Evolutionary conservation across 1,140 invertebrate species (phyloP), one percentile per base, ranked within the genome.

Genomic region (Proctacanthus coquilletti): DNA sequence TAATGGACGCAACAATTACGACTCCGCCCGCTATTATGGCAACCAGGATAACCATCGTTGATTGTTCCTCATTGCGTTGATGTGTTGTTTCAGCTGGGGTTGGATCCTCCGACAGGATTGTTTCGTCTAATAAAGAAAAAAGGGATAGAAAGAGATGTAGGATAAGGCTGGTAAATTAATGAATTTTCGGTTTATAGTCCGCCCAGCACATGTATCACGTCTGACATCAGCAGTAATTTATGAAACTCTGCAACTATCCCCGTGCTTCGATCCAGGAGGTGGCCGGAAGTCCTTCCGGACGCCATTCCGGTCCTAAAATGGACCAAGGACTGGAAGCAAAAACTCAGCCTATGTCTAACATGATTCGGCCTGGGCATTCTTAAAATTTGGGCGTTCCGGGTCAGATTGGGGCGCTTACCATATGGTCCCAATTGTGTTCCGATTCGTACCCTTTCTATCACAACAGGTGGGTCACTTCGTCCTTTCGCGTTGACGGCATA

Each of bases 401-500:
- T 18, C n/a, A 17, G 17, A 18, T 32, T 19, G 32, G n/a, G 15
- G 18, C 14, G 53, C 54, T 53, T 50, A 60, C 57, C 57, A 54
- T 60, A 57, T 49, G 57, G 57, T 46, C 58, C 61, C 40, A 64
- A 51, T 29, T 60, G 42, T 34, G 65, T 61, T n/a, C 52, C 46
- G 8, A 75, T 60, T 19, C 65, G 57, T 25, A 77, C 61, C 43
- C 68, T 68, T 39, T 71, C 62, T 42, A 77, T 56, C 33, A 75
- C 55, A 13, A 71, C 65, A 0, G 72, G 70, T 34, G 71, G 68
- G 18, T 72, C 65, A 52, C 77, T 81, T 34, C 68, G 64, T 21
- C 80, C 80, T 45, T 72, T 76, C 21, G 69, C 70, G 53, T 83
- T 83, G 40, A 74, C 70, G 30, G 79, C 75, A 48, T 76, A 80